Base-by-base conservation (phyloP, 2,888 invertebrate species). In the Gonocerus acuteangulatus region DNA sequence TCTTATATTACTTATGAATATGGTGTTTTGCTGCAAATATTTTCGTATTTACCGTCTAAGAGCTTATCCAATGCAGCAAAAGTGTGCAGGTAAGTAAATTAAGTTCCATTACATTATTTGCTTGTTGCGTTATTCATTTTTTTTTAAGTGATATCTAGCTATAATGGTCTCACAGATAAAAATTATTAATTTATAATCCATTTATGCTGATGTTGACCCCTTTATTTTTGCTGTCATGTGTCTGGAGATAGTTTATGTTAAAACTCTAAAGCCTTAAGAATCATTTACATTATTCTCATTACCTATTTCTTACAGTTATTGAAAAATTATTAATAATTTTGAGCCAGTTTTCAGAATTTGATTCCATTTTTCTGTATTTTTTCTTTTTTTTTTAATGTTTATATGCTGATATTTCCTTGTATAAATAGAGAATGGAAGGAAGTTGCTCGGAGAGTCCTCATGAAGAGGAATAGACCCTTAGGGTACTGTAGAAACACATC, bases 351-450 rank as follows among this genome's bases (percentile, higher is more conserved):
- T n/a, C n/a, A n/a, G n/a, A n/a, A n/a, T n/a, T n/a, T n/a, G n/a
- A n/a, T n/a, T n/a, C n/a, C n/a, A n/a, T n/a, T n/a, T n/a, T n/a
- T n/a, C n/a, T n/a, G n/a, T n/a, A n/a, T n/a, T n/a, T n/a, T n/a
- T n/a, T n/a, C n/a, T n/a, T n/a, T n/a, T 51, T 6, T 22, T 27
- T 51, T 51, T 22, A 15, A 19, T 7, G 2, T 22, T 11, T 27
- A 27, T 23, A 4, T 51, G 13, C 6, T 22, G 4, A n/a, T 15
- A 48, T 7, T 19, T 48, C 4, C n/a, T 48, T 11, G 22, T 48
- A 48, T 48, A 11, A 6, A 21, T 45, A 59, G 59, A 39, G 59
- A 59, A 59, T 59, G 59, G 59, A 13, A 48, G 34, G 48, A 48
- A 22, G 59, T 59, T 22, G 48, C 59, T n/a, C 9, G 19, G 7